Base-by-base conservation (phyloP, 2,888 invertebrate genomes). In the Limnephilus marmoratus region DNA sequence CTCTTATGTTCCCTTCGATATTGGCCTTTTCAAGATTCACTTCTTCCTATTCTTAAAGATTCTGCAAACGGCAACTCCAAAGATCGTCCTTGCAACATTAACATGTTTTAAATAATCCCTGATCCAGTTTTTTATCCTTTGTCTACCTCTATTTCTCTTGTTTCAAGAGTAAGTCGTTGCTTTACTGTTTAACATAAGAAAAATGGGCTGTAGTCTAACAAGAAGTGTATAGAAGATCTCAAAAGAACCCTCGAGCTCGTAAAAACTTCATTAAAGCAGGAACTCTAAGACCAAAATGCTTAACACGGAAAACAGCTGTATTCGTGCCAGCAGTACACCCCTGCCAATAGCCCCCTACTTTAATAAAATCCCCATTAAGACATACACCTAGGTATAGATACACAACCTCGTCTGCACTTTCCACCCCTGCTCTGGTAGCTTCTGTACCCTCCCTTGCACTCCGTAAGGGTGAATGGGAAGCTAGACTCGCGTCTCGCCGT, bases 281-380 rank as follows among this genome's bases (percentile, higher is more conserved):
- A 24, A 9, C 24, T 24, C 24, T n/a, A 68, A 68, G 68, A 24
- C 68, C 68, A n/a, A 68, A 68, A 68, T 68, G 68, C 68, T n/a
- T 68, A 68, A 68, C 68, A 68, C 68, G n/a, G 24, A 68, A 68
- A 24, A 68, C 68, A 68, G 68, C 68, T 68, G 68, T 68, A 68
- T 68, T 68, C 68, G 68, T 24, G 24, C 68, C 68, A 68, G 24
- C 7, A 68, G 68, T 68, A 68, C 68, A 68, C 24, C 68, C 68
- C 68, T 68, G 68, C n/a, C 68, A 68, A 68, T 24, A 68, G 68
- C 68, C 68, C 68, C 68, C 68, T 68, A 68, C 68, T 68, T 68
- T 68, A 68, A 68, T 68, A 68, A 68, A 68, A 68, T n/a, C 68
- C 68, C 68, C 68, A 68, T 68, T 68, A 68, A 68, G 68, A 68